These are phyloP conservation scores for Microctenopoma lineatum DNA, from an alignment of 2,797 vertebrate genomes.

Conservation along the genomic window DNA sequence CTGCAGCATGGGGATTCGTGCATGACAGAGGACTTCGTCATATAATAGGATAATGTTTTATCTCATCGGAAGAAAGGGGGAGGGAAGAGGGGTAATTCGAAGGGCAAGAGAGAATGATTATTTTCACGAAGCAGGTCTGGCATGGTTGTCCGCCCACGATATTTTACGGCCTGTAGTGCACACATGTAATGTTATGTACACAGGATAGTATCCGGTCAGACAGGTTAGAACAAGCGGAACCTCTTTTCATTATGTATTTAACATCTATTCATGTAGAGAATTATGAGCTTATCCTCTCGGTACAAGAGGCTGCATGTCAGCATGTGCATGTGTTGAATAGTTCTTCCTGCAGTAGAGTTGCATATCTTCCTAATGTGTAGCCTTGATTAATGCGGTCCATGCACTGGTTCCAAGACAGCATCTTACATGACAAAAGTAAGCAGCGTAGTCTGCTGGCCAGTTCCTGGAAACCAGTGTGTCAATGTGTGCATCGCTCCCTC, in stretches of 20 bases:
- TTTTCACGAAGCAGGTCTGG: slow-evolving; percentile 66
- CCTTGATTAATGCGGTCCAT: slow-evolving; percentile 1
- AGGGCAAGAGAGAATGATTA: slow-evolving; percentile 56
- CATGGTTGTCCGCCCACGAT: slow-evolving; percentile 70
- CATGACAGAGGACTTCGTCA: slow-evolving; percentile 71
- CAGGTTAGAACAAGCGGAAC: slow-evolving; percentile 63
- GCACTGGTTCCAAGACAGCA: neutral
- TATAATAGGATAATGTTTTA: slow-evolving; percentile 75
- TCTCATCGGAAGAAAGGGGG: slow-evolving; percentile 69
- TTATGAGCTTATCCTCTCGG: slow-evolving; percentile 49
- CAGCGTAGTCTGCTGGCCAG: neutral
- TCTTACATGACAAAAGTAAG: neutral
- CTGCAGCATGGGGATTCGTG: slow-evolving; percentile 70
- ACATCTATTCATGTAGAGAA: slow-evolving; percentile 52
- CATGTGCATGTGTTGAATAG: slow-evolving; percentile 7
- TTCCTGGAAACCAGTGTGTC: slow-evolving; percentile 2
- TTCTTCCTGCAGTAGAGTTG: slow-evolving; percentile 1
- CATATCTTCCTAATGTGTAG: slow-evolving; percentile 7
- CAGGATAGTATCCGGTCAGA: slow-evolving; percentile 57
- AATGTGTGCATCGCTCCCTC: slow-evolving; percentile 7
- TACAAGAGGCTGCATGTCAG: slow-evolving; percentile 45
- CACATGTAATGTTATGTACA: slow-evolving; percentile 32
- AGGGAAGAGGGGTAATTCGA: slow-evolving; percentile 42
- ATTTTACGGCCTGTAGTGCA: slow-evolving; percentile 33
- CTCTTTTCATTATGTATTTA: slow-evolving; percentile 51